Evolutionary conservation across 1,140 invertebrate genomes (phyloP), one percentile per base, ranked within the genome.

Genomic region (Drosophila oshimai): DNA sequence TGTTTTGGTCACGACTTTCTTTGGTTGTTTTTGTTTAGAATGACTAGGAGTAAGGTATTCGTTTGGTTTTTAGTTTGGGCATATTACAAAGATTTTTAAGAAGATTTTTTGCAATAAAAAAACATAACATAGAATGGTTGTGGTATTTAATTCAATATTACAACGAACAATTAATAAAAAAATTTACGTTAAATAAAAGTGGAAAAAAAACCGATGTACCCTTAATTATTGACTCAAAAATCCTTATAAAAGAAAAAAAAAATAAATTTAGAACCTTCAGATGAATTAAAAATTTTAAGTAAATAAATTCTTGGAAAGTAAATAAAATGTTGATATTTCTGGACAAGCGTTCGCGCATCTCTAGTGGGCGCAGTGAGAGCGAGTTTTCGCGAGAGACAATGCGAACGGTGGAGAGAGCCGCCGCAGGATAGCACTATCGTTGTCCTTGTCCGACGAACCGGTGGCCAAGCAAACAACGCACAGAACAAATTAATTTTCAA

Each of bases 391-490:
- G 17, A 65, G 57, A 39, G 53, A 37, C 13, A 41, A 24, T 17
- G 58, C 29, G 24, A 47, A 18, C 15, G 26, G 17, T 20, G 47
- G 57, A 29, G n/a, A 33, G 26, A 65, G 29, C 54, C 39, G 54
- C 60, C 58, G 47, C 28, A 64, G 31, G 36, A 57, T 50, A 44
- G 13, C 44, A 75, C 36, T 80, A 76, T 60, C 7, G 65, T 42
- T 20, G 15, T 81, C 77, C 49, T 60, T 81, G 49, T 80, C 58
- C 15, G 7, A 15, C 41, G 22, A 57, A 33, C 44, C 49, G 78
- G 37, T 47, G 44, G 57, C 20, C 53, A 75, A 31, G 41, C 46
- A 60, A 50, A 55, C 49, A 78, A 78, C 55, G 34, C 31, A 67
- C 18, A 49, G 61, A 64, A 64, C 60, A 29, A 69, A 60, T 31